phyloP scores from a whole-genome alignment of 2,888 invertebrate species.

The Trissoscelio sp. region DNA sequence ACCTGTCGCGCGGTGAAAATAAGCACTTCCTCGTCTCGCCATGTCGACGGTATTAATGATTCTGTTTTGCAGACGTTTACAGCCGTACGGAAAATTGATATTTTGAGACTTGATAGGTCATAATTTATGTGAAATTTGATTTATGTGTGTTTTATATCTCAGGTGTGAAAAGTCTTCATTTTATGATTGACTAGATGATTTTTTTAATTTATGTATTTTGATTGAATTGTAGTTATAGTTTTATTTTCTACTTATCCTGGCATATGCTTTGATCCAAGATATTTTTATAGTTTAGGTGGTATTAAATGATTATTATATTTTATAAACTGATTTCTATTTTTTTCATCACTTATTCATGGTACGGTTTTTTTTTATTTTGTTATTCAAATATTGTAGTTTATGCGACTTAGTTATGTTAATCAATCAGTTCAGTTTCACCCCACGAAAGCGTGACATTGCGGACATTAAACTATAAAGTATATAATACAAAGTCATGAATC shows the following conservation, averaged over 20 bases:
- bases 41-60: slow-evolving; percentile 23
- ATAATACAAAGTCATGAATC: slow-evolving; percentile 23
- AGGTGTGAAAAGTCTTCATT: too few relatives aligned
- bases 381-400: slow-evolving; percentile 39
- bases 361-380: too few relatives aligned
- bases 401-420: slow-evolving; percentile 43
- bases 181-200: too few relatives aligned
- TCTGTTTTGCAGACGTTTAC: slow-evolving; percentile 9
- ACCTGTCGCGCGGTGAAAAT: slow-evolving; percentile 60
- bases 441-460: slow-evolving; percentile 61
- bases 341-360: too few relatives aligned
- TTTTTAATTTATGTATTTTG: too few relatives aligned
- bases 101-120: background rate
- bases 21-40: slow-evolving; percentile 29
- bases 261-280: too few relatives aligned
- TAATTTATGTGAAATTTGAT: background rate
- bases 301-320: too few relatives aligned
- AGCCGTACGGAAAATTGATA: background rate
- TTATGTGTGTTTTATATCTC: too few relatives aligned
- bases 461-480: slow-evolving; percentile 44
- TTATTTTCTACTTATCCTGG: too few relatives aligned
- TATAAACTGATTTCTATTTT: too few relatives aligned
- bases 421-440: slow-evolving; percentile 52
- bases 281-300: too few relatives aligned
- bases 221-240: too few relatives aligned